Percentiles rank a stretch among this genome's conserved stretches.
Evolutionary conservation across 2,113 vertebrate genomes (phyloP).

Genomic region (Apeltes quadracus): DNA sequence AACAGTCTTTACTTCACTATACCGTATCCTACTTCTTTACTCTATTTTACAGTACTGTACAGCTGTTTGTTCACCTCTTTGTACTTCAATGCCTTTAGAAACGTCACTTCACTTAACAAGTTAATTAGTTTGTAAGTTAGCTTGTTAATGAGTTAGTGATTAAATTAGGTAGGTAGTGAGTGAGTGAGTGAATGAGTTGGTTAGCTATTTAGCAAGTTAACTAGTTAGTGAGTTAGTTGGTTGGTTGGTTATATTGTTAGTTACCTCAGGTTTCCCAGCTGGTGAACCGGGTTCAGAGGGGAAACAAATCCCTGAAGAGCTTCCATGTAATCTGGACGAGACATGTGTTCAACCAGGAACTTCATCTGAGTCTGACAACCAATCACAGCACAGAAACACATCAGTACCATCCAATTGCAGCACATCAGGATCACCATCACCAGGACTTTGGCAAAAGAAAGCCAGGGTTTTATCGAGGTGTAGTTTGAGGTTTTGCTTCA

Average conservation of each 20-base stretch:
- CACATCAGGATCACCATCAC: not conserved
- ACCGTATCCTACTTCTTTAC: too few species aligned
- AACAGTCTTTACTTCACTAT: not conserved
- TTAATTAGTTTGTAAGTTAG: not conserved
- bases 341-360: conserved; percentile 86
- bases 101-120: too few species aligned
- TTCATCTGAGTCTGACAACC: conserved; percentile 83
- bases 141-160: too few species aligned
- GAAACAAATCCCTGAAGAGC: conserved; percentile 84
- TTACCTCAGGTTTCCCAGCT: conserved; percentile 82
- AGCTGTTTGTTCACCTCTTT: too few species aligned
- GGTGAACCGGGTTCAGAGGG: conserved; percentile 83
- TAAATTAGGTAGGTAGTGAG: not conserved
- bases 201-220: not conserved
- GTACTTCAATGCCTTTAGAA: too few species aligned
- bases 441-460: too few species aligned
- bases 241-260: not conserved
- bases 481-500: too few species aligned
- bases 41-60: too few species aligned
- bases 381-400: conserved; percentile 45
- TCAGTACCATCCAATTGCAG: not conserved
- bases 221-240: not conserved
- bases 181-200: not conserved
- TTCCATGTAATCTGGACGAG: conserved; percentile 84
- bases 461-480: too few species aligned